Evolutionary conservation across 2,113 vertebrate species (phyloP).

Genomic region (Myanophis thanlyinensis): DNA sequence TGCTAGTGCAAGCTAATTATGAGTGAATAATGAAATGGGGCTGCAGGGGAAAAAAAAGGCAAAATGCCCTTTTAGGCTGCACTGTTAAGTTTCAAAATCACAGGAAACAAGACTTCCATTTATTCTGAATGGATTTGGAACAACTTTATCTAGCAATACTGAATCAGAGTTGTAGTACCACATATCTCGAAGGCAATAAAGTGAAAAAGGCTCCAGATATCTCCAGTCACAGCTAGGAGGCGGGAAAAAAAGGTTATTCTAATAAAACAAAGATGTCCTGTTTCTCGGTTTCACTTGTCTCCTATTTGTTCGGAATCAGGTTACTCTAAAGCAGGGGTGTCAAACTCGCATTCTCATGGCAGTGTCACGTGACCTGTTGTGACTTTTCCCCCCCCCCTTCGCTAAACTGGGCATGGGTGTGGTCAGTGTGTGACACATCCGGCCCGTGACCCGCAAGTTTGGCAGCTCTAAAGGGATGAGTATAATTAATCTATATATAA

Average conservation of each 20-base stretch:
- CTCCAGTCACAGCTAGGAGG: neutral
- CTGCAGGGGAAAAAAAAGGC: neutral
- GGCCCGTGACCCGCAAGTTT: too few species aligned
- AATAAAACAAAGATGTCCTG: neutral
- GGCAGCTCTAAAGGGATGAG: neutral
- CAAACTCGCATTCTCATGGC: too few species aligned
- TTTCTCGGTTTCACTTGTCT: neutral
- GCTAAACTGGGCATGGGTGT: too few species aligned
- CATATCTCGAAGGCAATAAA: neutral
- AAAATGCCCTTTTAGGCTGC: neutral
- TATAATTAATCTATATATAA: too few species aligned
- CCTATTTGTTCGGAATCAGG: neutral
- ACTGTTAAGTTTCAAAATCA: neutral
- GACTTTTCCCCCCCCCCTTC: too few species aligned
- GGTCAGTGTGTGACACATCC: too few species aligned
- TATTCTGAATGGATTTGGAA: neutral
- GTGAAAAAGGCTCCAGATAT: neutral
- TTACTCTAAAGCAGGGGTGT: neutral
- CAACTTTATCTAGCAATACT: neutral
- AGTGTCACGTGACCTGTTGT: too few species aligned
- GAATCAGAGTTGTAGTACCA: neutral
- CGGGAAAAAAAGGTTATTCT: neutral
- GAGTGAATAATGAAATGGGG: neutral
- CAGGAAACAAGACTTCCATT: neutral
- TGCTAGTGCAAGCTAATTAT: neutral